Evolutionary conservation across 2,888 invertebrate genomes (phyloP).

Genomic region (Hydraecia micacea): DNA sequence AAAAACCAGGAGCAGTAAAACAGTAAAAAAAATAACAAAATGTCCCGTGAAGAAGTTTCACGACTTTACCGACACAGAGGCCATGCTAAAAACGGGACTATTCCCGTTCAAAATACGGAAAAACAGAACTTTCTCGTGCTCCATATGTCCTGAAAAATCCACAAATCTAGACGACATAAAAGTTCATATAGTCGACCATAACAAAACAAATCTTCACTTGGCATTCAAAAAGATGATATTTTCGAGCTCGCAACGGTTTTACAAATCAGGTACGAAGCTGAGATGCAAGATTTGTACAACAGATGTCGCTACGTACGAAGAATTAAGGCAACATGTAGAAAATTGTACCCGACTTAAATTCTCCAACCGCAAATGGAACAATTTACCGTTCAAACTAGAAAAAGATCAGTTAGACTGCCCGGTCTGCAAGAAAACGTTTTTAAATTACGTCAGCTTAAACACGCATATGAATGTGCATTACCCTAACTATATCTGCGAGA

Average conservation of each 20-base stretch:
- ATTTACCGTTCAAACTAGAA: slow-evolving; percentile 84
- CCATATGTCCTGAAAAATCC: slow-evolving; percentile 80
- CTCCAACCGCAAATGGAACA: slow-evolving; percentile 75
- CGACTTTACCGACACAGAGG: slow-evolving; percentile 77
- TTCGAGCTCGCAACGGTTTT: slow-evolving; percentile 80
- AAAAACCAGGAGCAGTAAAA: slow-evolving; percentile 68
- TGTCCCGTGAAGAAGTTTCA: slow-evolving; percentile 71
- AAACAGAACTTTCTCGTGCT: slow-evolving; percentile 77
- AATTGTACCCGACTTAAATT: slow-evolving; percentile 77
- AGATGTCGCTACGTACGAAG: slow-evolving; percentile 77
- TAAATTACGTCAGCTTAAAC: slow-evolving; percentile 85
- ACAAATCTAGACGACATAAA: slow-evolving; percentile 78
- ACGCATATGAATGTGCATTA: slow-evolving; percentile 90
- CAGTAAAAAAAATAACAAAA: slow-evolving; percentile 67
- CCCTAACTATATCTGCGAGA: slow-evolving; percentile 88
- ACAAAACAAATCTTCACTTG: slow-evolving; percentile 74
- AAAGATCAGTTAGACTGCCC: slow-evolving; percentile 87
- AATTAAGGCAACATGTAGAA: slow-evolving; percentile 78
- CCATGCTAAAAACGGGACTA: slow-evolving; percentile 77
- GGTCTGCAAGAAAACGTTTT: slow-evolving; percentile 82
- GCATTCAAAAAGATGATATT: slow-evolving; percentile 85
- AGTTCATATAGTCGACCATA: slow-evolving; percentile 78
- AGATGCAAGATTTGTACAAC: slow-evolving; percentile 83
- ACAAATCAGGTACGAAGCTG: slow-evolving; percentile 71
- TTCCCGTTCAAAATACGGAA: slow-evolving; percentile 85